Evolutionary conservation across 2,113 vertebrate genomes (phyloP).

Genomic region (Condylura cristata): DNA sequence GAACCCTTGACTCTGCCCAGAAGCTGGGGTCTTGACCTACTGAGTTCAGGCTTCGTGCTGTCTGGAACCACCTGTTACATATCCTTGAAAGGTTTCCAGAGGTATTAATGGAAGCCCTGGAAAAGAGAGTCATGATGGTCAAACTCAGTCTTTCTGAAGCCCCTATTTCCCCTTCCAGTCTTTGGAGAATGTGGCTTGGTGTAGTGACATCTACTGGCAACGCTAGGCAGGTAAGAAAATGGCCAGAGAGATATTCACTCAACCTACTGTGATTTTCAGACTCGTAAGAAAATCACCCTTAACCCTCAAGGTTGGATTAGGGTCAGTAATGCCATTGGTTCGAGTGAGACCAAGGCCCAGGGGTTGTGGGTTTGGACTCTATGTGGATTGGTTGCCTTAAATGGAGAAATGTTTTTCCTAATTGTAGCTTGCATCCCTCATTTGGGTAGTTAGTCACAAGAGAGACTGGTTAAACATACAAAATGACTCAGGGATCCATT

Average conservation of each 20-base stretch:
- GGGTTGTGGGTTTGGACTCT: background rate
- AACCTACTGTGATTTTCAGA: conserved; percentile 24
- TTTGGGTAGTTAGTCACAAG: conserved; percentile 39
- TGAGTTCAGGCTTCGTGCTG: background rate
- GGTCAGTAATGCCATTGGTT: background rate
- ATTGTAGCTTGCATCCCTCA: background rate
- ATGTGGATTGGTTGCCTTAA: background rate
- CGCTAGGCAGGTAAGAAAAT: conserved; percentile 51
- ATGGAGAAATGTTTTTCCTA: background rate
- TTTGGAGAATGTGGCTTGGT: conserved; percentile 53
- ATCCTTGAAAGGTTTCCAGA: background rate
- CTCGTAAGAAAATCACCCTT: background rate
- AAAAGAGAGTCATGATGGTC: background rate
- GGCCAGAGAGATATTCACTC: background rate
- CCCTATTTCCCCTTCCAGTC: background rate
- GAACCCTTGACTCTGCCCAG: conserved; percentile 10
- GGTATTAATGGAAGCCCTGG: background rate
- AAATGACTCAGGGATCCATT: conserved; percentile 40
- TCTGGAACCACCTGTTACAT: background rate
- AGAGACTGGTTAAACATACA: conserved; percentile 9
- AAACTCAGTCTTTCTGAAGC: background rate
- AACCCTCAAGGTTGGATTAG: background rate
- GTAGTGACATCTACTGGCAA: conserved; percentile 81
- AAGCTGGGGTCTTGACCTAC: background rate
- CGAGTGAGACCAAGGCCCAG: background rate